Evolutionary conservation across 2,113 vertebrate genomes (phyloP).

Genomic region (Larimichthys crocea): DNA sequence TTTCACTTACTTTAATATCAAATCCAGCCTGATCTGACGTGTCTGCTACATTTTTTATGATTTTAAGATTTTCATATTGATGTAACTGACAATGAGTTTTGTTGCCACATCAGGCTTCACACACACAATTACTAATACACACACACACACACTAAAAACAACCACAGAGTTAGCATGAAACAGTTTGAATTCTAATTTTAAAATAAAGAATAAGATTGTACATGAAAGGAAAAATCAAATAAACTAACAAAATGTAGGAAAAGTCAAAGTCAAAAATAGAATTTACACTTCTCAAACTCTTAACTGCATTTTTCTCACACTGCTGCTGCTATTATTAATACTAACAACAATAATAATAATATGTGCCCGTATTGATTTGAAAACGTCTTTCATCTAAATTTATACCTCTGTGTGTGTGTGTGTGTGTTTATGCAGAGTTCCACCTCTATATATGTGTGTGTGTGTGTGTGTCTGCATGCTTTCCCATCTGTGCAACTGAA

Average conservation of each 20-base stretch:
- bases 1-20: not conserved
- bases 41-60: not conserved
- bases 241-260: not conserved
- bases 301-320: not conserved
- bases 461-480: conserved; percentile 28
- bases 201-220: not conserved
- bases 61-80: not conserved
- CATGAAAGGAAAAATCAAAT: not conserved
- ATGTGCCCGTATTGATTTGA: not conserved
- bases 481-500: conserved; percentile 54
- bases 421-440: conserved; percentile 1
- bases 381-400: conserved; percentile 4
- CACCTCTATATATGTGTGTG: not conserved
- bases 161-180: not conserved
- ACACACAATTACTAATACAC: not conserved
- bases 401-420: not conserved
- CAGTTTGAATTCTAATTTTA: not conserved
- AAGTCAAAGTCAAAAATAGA: not conserved
- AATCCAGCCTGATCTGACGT: not conserved
- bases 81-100: not conserved
- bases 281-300: not conserved
- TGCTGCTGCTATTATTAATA: not conserved
- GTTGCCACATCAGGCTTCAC: not conserved
- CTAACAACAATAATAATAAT: not conserved
- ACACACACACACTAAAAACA: not conserved